Conservation (phyloP, 2,888 invertebrate species). For the Andrena hattorfiana region DNA sequence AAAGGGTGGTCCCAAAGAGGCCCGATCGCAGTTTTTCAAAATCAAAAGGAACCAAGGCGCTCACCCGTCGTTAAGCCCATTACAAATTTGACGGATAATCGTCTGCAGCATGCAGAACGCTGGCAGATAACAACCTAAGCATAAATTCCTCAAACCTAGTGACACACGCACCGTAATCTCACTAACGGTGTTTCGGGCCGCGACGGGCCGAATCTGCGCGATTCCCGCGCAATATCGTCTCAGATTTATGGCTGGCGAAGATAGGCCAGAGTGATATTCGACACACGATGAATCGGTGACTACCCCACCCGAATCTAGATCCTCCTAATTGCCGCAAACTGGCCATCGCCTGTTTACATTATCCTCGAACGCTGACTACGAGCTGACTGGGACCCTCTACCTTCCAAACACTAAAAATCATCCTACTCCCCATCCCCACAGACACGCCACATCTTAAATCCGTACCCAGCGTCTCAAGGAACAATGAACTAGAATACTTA, state of each 20-base stretch:
- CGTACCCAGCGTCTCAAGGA: background rate
- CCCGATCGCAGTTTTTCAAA: background rate
- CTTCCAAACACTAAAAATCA: background rate
- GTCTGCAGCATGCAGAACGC: conserved; percentile 76
- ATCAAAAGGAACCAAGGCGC: background rate
- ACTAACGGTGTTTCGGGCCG: conserved; percentile 72
- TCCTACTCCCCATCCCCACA: background rate
- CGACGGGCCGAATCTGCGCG: conserved; percentile 73
- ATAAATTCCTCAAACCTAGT: conserved; percentile 83
- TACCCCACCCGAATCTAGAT: conserved; percentile 65
- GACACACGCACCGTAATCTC: conserved; percentile 81
- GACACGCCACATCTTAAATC: background rate
- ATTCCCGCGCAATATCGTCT: conserved; percentile 78
- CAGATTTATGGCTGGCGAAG: conserved; percentile 78
- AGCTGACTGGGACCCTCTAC: background rate
- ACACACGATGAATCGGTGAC: conserved; percentile 76
- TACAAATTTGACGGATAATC: conserved; percentile 68
- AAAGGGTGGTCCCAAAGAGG: background rate
- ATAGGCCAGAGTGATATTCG: conserved; percentile 76
- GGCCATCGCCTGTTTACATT: conserved; percentile 46
- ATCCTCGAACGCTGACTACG: conserved; percentile 10
- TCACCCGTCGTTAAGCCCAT: conserved; percentile 44
- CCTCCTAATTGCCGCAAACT: conserved; percentile 79
- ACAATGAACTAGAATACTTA: background rate
- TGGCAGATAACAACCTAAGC: conserved; percentile 83